These are phyloP conservation scores for Onychostoma macrolepis DNA, from an alignment of 2,113 vertebrate species.

Conservation along the genomic window DNA sequence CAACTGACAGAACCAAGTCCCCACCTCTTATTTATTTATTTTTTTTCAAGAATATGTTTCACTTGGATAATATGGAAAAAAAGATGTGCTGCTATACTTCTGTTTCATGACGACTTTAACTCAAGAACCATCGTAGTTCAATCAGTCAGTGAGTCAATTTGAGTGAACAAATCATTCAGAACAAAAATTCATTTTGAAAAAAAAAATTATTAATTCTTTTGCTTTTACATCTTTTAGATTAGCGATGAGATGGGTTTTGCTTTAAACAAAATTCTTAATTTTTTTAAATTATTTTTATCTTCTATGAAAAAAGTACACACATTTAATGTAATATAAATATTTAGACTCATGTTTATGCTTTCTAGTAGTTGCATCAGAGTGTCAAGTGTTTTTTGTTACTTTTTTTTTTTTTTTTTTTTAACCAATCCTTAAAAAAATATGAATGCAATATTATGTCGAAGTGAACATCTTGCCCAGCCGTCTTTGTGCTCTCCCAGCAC, in stretches of 20 bases:
- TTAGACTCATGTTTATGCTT: background rate
- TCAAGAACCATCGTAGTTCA: background rate
- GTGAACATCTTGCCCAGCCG: constrained; percentile 11
- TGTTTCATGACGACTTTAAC: background rate
- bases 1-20: too few relatives aligned
- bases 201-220: background rate
- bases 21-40: too few relatives aligned
- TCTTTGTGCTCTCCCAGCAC: constrained; percentile 27
- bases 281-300: too few relatives aligned
- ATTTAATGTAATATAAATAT: background rate
- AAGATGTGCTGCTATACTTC: background rate
- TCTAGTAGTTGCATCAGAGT: background rate
- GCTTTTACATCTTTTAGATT: background rate
- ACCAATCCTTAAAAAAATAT: background rate
- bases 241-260: background rate
- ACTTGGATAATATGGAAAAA: too few relatives aligned
- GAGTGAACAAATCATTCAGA: background rate
- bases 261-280: background rate
- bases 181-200: too few relatives aligned
- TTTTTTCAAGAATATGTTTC: too few relatives aligned
- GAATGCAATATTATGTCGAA: background rate
- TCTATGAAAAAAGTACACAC: background rate
- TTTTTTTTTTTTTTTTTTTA: background rate
- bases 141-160: background rate
- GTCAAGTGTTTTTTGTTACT: background rate